phyloP scores from a whole-genome alignment of 1,140 invertebrate genomes.

The Atta colombica region DNA sequence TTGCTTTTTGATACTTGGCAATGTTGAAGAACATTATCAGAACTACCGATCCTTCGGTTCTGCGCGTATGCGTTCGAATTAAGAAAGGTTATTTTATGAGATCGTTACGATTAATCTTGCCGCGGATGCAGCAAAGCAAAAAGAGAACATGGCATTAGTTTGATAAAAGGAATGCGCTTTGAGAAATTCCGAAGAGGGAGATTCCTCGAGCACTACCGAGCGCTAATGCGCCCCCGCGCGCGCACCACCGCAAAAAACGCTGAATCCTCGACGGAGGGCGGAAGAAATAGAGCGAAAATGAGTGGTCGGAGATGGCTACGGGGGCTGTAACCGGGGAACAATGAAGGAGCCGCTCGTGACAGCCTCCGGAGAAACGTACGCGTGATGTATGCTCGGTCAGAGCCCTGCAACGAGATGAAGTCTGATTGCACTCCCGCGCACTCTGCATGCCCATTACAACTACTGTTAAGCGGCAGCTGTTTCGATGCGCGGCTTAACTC shows the following conservation, averaged over 20 bases:
- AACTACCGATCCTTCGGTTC: constrained; percentile 1
- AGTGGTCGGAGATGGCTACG: constrained; percentile 54
- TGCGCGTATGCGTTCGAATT: not conserved
- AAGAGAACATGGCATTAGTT: constrained; percentile 1
- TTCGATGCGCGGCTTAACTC: constrained; percentile 64
- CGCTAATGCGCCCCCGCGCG: constrained; percentile 40
- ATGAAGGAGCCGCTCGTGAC: constrained; percentile 69
- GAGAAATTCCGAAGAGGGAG: constrained; percentile 25
- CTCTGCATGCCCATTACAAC: constrained; percentile 76
- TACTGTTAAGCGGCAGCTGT: constrained; percentile 78
- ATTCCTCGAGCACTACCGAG: constrained; percentile 16
- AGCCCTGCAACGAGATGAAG: constrained; percentile 72
- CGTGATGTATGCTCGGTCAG: constrained; percentile 66
- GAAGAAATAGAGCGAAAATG: constrained; percentile 72
- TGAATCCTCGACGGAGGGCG: constrained; percentile 46
- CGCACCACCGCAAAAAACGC: constrained; percentile 14
- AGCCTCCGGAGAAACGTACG: constrained; percentile 58
- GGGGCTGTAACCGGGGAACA: constrained; percentile 64
- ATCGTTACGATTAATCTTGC: constrained; percentile 36
- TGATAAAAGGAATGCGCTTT: constrained; percentile 40
- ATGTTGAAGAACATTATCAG: not conserved
- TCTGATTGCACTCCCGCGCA: constrained; percentile 77
- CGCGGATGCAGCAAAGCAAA: not conserved
- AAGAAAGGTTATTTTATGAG: constrained; percentile 10
- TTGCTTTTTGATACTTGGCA: constrained; percentile 6